These are phyloP conservation scores for Stegana nigrithorax DNA, from an alignment of 2,888 invertebrate species.

Conservation along the genomic window DNA sequence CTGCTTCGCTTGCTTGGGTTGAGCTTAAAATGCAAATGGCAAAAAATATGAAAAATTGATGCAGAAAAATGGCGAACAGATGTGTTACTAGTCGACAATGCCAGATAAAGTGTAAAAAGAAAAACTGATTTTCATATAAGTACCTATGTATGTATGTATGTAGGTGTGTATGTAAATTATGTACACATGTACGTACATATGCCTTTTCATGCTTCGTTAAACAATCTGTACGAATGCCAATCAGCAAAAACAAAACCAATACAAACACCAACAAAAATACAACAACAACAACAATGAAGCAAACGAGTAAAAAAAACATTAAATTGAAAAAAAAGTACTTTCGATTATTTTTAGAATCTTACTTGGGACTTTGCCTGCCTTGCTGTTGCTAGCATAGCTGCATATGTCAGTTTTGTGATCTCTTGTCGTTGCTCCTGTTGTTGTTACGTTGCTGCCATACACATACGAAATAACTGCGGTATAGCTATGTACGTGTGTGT, in stretches of 20 bases:
- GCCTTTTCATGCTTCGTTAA: slow-evolving; percentile 60
- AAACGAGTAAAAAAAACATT: background rate
- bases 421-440: background rate
- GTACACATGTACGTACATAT: slow-evolving; percentile 36
- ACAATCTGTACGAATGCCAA: slow-evolving; percentile 49
- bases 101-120: background rate
- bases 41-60: no score
- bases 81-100: background rate
- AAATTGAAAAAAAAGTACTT: background rate
- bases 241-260: slow-evolving; percentile 20
- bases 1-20: no score
- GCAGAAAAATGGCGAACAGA: background rate
- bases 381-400: no score
- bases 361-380: no score
- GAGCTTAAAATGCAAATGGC: no score
- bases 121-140: no score
- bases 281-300: no score
- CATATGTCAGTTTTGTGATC: no score
- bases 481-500: no score
- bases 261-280: slow-evolving; percentile 4
- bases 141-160: no score
- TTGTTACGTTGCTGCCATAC: background rate
- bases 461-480: no score
- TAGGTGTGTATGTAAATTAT: no score
- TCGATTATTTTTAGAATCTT: slow-evolving; percentile 8